Evolutionary conservation across 2,888 invertebrate genomes (phyloP).

Genomic region (Capitulum mitella): DNA sequence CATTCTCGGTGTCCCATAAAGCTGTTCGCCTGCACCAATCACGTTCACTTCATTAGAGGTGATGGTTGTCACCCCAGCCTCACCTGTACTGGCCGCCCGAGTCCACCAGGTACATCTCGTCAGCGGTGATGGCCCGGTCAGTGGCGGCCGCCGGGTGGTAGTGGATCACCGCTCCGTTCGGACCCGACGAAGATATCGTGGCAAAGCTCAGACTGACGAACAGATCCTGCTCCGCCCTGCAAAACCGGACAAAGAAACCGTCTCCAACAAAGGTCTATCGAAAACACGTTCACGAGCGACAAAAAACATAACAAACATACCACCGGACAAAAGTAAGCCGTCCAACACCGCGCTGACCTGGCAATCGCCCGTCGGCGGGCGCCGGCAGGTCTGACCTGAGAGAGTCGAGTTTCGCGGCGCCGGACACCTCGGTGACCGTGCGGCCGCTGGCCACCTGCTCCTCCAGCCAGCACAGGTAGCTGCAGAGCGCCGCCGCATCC

Average conservation of each 20-base stretch:
- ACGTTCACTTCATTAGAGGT: too few species aligned
- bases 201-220: slow-evolving; percentile 80
- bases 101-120: slow-evolving; percentile 83
- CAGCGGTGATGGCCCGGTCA: slow-evolving; percentile 57
- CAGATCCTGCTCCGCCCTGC: slow-evolving; percentile 52
- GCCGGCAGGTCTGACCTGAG: slow-evolving; percentile 49
- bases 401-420: slow-evolving; percentile 59
- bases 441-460: slow-evolving; percentile 50
- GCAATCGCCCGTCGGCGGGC: too few species aligned
- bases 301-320: too few species aligned
- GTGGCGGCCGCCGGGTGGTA: slow-evolving; percentile 66
- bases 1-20: too few species aligned
- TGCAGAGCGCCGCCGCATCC: slow-evolving; percentile 64
- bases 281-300: too few species aligned
- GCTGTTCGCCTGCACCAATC: too few species aligned
- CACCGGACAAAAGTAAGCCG: too few species aligned
- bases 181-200: slow-evolving; percentile 87
- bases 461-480: slow-evolving; percentile 55
- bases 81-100: slow-evolving; percentile 88
- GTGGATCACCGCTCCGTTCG: slow-evolving; percentile 90
- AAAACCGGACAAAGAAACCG: too few species aligned
- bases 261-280: too few species aligned
- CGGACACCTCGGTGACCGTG: slow-evolving; percentile 63
- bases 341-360: too few species aligned
- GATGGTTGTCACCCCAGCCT: slow-evolving; percentile 17